A percentile compares a stretch with the other conserved stretches of the same genome.
These are phyloP conservation scores for Heliconius nattereri DNA, from an alignment of 1,140 invertebrate genomes.

Conservation along the genomic window DNA sequence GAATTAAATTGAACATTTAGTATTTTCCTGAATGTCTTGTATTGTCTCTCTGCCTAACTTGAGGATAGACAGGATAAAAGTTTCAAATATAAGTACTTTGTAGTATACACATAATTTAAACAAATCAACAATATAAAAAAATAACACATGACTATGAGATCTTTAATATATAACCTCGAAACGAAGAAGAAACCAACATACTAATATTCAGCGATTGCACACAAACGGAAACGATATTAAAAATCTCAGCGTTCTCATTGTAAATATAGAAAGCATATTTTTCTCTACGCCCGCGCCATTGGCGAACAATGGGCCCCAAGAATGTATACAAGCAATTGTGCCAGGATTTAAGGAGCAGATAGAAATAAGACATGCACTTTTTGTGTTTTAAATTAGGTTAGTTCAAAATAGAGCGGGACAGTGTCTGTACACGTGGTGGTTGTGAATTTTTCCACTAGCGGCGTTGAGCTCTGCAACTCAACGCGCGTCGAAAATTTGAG, in stretches of 20 bases:
- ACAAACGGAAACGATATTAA: conserved; percentile 32
- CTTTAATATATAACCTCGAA: background rate
- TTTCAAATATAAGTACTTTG: too few relatives aligned
- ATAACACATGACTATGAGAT: background rate
- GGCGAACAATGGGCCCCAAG: conserved; percentile 45
- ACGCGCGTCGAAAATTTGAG: too few relatives aligned
- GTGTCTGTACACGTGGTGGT: too few relatives aligned
- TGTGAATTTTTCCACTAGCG: too few relatives aligned
- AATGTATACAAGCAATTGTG: conserved; percentile 55
- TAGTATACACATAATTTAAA: too few relatives aligned
- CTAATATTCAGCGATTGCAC: conserved; percentile 31
- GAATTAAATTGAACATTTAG: too few relatives aligned
- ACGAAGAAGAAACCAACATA: conserved; percentile 20
- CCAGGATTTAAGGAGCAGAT: conserved; percentile 19
- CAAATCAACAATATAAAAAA: too few relatives aligned
- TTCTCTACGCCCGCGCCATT: conserved; percentile 29
- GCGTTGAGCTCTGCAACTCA: too few relatives aligned
- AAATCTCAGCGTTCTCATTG: conserved; percentile 25
- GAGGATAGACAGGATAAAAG: too few relatives aligned
- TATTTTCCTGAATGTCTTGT: too few relatives aligned
- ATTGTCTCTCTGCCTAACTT: too few relatives aligned
- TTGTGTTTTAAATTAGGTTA: background rate
- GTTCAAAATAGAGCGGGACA: too few relatives aligned
- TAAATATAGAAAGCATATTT: conserved; percentile 29
- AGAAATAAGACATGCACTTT: background rate